Conservation (phyloP, 2,113 vertebrate genomes). For the Myiozetetes cayanensis region DNA sequence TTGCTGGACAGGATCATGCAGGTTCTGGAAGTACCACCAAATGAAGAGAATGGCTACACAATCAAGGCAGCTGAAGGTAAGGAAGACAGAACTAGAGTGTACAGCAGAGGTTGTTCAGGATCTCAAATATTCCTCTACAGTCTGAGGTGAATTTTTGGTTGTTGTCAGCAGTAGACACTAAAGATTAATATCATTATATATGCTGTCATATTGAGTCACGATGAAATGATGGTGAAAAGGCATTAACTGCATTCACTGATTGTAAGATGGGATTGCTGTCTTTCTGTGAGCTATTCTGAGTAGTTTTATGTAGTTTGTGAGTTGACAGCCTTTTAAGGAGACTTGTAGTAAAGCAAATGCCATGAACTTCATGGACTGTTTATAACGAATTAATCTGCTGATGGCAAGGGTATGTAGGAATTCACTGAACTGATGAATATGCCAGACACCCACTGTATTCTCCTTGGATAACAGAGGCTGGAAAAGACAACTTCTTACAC, state of each 20-base stretch:
- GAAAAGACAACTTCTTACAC: background rate
- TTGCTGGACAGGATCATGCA: slow-evolving; percentile 97
- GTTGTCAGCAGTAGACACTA: background rate
- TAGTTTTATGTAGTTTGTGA: background rate
- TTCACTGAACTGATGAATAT: background rate
- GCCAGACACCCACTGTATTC: background rate
- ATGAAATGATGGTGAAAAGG: background rate
- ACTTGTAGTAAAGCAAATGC: background rate
- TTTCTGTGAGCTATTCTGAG: background rate
- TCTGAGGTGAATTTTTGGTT: background rate
- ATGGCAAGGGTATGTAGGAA: background rate
- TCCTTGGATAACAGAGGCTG: background rate
- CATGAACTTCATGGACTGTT: background rate
- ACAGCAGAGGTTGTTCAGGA: background rate
- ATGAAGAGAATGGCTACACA: slow-evolving; percentile 81
- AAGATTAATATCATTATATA: background rate
- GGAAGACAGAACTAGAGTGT: background rate
- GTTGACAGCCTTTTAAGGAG: background rate
- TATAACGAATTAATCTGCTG: background rate
- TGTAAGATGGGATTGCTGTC: background rate
- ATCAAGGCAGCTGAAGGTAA: slow-evolving; percentile 91
- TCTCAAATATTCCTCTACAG: background rate
- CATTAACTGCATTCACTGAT: background rate
- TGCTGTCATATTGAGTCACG: background rate
- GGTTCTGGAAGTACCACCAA: slow-evolving; percentile 82